phyloP scores from a whole-genome alignment of 2,113 vertebrate species.

The Centropus bengalensis region DNA sequence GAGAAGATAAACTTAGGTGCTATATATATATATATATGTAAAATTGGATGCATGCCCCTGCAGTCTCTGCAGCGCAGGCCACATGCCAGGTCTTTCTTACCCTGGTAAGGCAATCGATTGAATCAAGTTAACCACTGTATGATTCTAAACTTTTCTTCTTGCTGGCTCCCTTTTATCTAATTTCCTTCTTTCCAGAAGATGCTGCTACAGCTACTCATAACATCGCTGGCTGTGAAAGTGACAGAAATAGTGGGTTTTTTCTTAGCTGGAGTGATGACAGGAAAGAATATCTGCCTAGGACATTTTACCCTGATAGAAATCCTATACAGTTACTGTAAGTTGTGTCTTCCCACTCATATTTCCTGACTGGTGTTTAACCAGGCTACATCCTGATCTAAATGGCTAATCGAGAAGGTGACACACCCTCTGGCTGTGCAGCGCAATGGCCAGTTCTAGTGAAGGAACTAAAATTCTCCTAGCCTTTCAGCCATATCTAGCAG shows the following conservation, averaged over 20 bases:
- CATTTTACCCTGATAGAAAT: neutral
- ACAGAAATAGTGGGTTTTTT: neutral
- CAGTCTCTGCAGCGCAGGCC: slow-evolving; percentile 30
- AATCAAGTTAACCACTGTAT: slow-evolving; percentile 36
- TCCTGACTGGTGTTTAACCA: neutral
- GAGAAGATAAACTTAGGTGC: neutral
- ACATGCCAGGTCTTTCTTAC: slow-evolving; percentile 35
- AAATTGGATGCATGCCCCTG: slow-evolving; percentile 7
- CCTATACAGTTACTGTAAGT: neutral
- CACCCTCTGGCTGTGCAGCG: neutral
- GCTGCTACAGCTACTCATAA: slow-evolving; percentile 61
- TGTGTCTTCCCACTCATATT: neutral
- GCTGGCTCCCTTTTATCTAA: slow-evolving; percentile 53
- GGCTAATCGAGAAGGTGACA: neutral
- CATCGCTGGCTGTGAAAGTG: slow-evolving; percentile 30
- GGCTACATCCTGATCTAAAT: neutral
- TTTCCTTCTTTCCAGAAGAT: slow-evolving; percentile 49
- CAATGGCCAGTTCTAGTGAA: neutral
- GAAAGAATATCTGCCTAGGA: neutral
- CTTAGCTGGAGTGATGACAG: neutral
- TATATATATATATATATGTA: neutral
- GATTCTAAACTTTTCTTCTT: slow-evolving; percentile 48
- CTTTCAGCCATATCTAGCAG: neutral
- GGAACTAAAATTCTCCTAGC: neutral
- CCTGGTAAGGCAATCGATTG: slow-evolving; percentile 45